Base-by-base conservation (phyloP, 2,888 invertebrate genomes). In the Dicranocentrus wangi region DNA sequence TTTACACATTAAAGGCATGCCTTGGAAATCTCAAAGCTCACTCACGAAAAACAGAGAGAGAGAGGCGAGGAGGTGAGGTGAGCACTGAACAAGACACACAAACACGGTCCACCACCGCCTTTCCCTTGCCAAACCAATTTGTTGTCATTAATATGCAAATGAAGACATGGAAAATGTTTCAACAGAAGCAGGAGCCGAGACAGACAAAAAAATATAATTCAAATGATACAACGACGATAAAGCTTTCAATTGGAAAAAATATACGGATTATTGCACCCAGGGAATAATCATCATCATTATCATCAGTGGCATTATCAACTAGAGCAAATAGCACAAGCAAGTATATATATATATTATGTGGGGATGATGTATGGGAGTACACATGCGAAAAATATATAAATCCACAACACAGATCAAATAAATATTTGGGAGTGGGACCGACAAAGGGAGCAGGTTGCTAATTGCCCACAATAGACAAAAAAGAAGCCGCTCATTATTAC, bases 81-180 rank as follows among this genome's bases (percentile, higher is more conserved):
- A 32, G 3, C 32, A 32, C 32, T 63, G 51, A 72, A 28, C 21
- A n/a, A 55, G n/a, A 55, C 32, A 28, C 28, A 3, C 25, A 17
- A 51, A 23, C 42, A 43, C 23, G 43, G 10, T 43, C 25, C 25
- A 17, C 55, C 47, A 72, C 79, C 72, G 79, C 79, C 73, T 73
- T 80, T 73, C 80, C 28, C 61, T 69, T 80, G 80, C 80, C 71
- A 80, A 80, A 80, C 80, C 73, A 80, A 80, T 73, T 80, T 80
- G 79, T 72, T 68, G 73, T 73, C 80, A 73, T 80, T 80, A 80
- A 73, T 73, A 80, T 80, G 80, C 69, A 80, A 80, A 80, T 80
- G 60, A 73, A 27, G 58, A 68, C 72, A 68, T 32, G 68, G 79
- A 79, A 78, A 79, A 79, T 68, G 72, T 68, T 79, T 72, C 78